These are phyloP conservation scores for Tenualosa thibaudeaui DNA, from an alignment of 2,797 vertebrate species.

Conservation along the genomic window DNA sequence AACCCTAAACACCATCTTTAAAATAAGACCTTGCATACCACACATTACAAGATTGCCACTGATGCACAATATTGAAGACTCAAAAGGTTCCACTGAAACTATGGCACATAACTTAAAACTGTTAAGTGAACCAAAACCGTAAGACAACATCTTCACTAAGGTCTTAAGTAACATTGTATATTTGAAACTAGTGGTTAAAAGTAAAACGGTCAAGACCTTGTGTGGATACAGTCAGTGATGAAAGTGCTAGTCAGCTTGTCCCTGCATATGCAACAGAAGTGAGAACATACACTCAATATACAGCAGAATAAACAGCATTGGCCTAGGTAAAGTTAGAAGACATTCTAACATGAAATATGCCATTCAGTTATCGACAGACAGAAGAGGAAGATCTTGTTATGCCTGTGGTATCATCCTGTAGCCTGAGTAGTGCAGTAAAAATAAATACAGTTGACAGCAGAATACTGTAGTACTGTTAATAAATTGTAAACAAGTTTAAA, in stretches of 20 bases:
- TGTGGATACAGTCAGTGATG: not conserved
- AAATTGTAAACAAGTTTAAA: no score
- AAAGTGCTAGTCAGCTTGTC: not conserved
- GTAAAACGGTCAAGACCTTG: not conserved
- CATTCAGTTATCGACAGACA: not conserved
- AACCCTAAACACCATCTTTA: constrained; percentile 23
- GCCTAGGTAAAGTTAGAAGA: not conserved
- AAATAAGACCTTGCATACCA: constrained; percentile 8
- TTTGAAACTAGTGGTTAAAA: not conserved
- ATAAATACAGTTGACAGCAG: not conserved
- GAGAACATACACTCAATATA: not conserved
- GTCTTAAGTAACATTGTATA: not conserved
- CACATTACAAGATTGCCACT: not conserved
- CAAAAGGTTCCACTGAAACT: not conserved
- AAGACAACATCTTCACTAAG: not conserved
- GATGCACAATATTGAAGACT: not conserved
- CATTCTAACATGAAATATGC: not conserved
- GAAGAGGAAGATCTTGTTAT: not conserved
- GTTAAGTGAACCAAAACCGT: not conserved
- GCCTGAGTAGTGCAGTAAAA: not conserved
- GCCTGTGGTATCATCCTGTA: not conserved
- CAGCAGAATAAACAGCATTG: not conserved
- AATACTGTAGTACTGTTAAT: not conserved
- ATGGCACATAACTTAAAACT: not conserved
- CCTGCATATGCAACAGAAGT: not conserved